A percentile compares a stretch with the other conserved stretches of the same genome.
Conservation (phyloP, 2,113 vertebrate genomes). For the human (Homo sapiens) region DNA sequence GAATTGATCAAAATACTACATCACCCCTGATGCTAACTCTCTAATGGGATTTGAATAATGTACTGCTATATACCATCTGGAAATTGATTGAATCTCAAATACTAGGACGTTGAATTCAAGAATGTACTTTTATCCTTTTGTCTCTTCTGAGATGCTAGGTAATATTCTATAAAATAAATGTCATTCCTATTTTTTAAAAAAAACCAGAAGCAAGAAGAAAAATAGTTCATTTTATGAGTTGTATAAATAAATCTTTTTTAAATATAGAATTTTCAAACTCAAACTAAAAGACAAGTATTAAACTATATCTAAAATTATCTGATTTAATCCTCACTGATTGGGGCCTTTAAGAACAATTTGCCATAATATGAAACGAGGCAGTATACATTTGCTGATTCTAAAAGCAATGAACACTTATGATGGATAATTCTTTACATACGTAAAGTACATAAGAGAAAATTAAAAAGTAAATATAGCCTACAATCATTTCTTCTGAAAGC, state of each 20-base stretch:
- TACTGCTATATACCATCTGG: slow-evolving; percentile 43
- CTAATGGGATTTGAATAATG: slow-evolving; percentile 77
- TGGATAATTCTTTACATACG: not conserved
- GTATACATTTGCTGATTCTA: not conserved
- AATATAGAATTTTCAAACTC: not conserved
- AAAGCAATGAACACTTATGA: not conserved
- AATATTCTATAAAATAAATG: not conserved
- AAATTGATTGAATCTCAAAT: slow-evolving; percentile 74
- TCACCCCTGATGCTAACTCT: slow-evolving; percentile 22
- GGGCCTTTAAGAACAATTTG: not conserved
- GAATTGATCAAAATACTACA: slow-evolving; percentile 62
- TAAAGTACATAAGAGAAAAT: not conserved
- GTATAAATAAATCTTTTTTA: not conserved
- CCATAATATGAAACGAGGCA: not conserved
- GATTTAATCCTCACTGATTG: not conserved
- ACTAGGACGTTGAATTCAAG: slow-evolving; percentile 65
- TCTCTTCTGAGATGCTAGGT: slow-evolving; percentile 45
- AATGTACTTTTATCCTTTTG: slow-evolving; percentile 37
- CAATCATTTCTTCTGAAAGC: not conserved
- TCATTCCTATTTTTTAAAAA: not conserved
- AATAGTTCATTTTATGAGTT: not conserved
- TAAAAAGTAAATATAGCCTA: not conserved
- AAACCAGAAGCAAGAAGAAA: not conserved
- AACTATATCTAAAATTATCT: not conserved
- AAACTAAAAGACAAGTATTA: not conserved